Conservation (phyloP, 2,113 vertebrate genomes). For the Girardinichthys multiradiatus region DNA sequence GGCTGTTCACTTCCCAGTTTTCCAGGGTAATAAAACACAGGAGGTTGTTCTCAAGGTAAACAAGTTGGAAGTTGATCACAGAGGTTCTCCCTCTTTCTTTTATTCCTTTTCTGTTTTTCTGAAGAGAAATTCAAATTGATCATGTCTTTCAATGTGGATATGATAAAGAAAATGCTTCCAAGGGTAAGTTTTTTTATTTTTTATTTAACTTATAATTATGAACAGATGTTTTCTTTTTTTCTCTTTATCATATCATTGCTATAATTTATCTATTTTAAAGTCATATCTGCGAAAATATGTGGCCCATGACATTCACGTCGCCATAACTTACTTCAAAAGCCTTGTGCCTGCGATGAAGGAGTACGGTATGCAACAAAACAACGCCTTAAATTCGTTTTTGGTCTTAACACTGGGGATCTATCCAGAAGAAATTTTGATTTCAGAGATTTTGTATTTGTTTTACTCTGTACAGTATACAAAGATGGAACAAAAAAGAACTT, state of each 20-base stretch:
- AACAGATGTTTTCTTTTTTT: background rate
- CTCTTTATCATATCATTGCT: background rate
- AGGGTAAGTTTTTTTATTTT: slow-evolving; percentile 81
- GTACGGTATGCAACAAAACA: slow-evolving; percentile 81
- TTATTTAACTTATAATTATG: no score
- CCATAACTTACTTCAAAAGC: slow-evolving; percentile 85
- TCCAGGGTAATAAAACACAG: slow-evolving; percentile 37
- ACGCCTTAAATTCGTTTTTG: background rate
- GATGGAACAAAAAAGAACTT: slow-evolving; percentile 86
- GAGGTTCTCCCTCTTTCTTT: background rate
- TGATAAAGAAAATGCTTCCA: slow-evolving; percentile 87
- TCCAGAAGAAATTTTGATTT: background rate
- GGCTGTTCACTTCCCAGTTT: slow-evolving; percentile 23
- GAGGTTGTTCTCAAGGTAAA: slow-evolving; percentile 21
- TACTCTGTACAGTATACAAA: slow-evolving; percentile 87
- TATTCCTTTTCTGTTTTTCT: background rate
- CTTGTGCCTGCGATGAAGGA: slow-evolving; percentile 87
- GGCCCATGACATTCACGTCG: slow-evolving; percentile 83
- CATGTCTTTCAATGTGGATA: slow-evolving; percentile 76
- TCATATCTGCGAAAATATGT: slow-evolving; percentile 87
- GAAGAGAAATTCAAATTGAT: background rate
- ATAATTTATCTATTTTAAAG: slow-evolving; percentile 61
- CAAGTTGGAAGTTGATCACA: background rate
- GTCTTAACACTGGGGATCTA: background rate
- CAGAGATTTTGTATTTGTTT: background rate